These are phyloP conservation scores for Corythucha ciliata DNA, from an alignment of 2,888 invertebrate species.

Conservation along the genomic window DNA sequence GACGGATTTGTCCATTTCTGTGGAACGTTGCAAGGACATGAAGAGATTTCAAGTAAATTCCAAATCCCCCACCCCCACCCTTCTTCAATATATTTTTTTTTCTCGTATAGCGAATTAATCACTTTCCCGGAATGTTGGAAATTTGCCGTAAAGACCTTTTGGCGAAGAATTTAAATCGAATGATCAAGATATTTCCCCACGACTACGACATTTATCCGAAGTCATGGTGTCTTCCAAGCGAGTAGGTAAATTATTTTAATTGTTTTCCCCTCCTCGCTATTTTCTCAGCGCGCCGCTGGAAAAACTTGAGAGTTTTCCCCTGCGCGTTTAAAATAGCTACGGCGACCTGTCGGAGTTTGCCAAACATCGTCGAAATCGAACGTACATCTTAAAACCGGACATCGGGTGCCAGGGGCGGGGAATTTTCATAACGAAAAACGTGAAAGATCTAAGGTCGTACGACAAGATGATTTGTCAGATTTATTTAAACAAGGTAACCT, in stretches of 20 bases:
- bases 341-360: slow-evolving; percentile 63
- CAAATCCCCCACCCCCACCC: no score
- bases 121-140: slow-evolving; percentile 85
- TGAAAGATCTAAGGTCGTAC: slow-evolving; percentile 67
- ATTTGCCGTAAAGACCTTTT: slow-evolving; percentile 82
- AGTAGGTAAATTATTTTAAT: no score
- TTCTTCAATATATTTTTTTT: slow-evolving; percentile 24
- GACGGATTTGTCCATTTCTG: slow-evolving; percentile 78
- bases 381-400: slow-evolving; percentile 85
- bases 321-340: slow-evolving; percentile 50
- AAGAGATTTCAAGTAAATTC: slow-evolving; percentile 59
- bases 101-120: slow-evolving; percentile 82
- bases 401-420: slow-evolving; percentile 85
- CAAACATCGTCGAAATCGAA: slow-evolving; percentile 59
- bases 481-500: slow-evolving; percentile 54
- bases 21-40: slow-evolving; percentile 83
- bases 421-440: slow-evolving; percentile 72
- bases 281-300: neutral
- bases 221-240: slow-evolving; percentile 77
- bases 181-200: slow-evolving; percentile 77
- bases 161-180: slow-evolving; percentile 79
- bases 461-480: slow-evolving; percentile 83
- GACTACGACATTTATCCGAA: slow-evolving; percentile 89
- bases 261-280: neutral
- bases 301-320: no score